Evolutionary conservation across 2,888 invertebrate species (phyloP).

Genomic region (Pandemis heparana): DNA sequence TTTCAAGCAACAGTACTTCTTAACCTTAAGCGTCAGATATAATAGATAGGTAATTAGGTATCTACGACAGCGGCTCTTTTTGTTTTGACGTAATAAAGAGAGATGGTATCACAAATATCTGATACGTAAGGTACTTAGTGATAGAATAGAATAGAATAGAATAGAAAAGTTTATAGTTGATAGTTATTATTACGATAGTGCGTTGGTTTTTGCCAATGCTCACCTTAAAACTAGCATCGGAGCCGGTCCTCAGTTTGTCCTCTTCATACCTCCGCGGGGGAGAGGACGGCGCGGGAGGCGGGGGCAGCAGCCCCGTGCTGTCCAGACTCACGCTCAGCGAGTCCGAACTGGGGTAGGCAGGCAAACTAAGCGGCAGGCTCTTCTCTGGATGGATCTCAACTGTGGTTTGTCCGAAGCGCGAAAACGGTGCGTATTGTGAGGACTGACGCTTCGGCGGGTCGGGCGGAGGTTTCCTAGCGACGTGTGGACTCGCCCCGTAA

Average conservation of each 20-base stretch:
- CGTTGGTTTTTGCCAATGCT: constrained; percentile 45
- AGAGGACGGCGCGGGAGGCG: constrained; percentile 88
- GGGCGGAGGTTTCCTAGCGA: constrained; percentile 92
- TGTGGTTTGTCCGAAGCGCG: constrained; percentile 85
- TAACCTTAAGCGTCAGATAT: too few species aligned
- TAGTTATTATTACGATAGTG: too few species aligned
- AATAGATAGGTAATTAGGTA: too few species aligned
- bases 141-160: too few species aligned
- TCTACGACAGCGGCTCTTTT: too few species aligned
- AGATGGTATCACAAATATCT: too few species aligned
- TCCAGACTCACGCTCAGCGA: constrained; percentile 87
- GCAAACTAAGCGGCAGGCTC: constrained; percentile 86
- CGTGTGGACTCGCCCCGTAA: constrained; percentile 89
- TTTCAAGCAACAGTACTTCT: neutral
- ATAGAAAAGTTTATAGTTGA: too few species aligned
- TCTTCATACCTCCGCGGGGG: constrained; percentile 84
- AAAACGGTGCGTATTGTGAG: constrained; percentile 81
- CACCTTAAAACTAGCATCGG: constrained; percentile 94
- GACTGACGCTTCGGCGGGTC: constrained; percentile 92
- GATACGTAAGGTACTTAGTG: too few species aligned
- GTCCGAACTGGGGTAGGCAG: constrained; percentile 88
- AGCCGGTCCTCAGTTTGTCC: constrained; percentile 88
- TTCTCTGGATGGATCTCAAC: constrained; percentile 86
- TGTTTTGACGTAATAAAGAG: too few species aligned
- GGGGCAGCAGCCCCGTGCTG: constrained; percentile 87